Evolutionary conservation across 2,113 vertebrate species (phyloP), one percentile per base, ranked within the genome.

Genomic region (Psilopsiagon aurifrons): DNA sequence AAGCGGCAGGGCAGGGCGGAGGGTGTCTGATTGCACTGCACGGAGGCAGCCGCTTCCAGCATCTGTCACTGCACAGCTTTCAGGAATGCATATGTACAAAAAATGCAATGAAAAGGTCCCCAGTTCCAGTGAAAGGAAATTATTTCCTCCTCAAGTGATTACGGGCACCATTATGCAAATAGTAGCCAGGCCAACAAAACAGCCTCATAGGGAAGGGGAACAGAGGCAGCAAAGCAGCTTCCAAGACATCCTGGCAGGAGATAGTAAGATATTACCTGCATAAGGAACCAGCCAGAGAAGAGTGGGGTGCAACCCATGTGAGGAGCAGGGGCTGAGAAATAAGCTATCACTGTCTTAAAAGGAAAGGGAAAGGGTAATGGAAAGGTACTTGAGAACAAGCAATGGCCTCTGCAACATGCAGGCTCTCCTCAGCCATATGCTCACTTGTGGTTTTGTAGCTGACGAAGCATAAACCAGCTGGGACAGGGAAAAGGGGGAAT

Each of bases 111-210:
- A 74, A 86, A 86, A 96, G 54, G 82, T 88, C 60, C 77, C 74
- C 75, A 63, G 79, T 62, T 85, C 90, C 92, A 88, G 51, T 19
- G 64, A 80, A 83, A 93, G 93, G 94, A 95, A 96, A 90, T 90
- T 0, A 80, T 83, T 88, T 92, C 71, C 93, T 90, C 62, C 82
- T 70, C 63, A 14, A 88, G 85, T 37, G 79, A 88, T 96, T 84
- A 93, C 59, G 83, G 87, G 71, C 85, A 96, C 23, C 85, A 33
- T 88, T 86, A 83, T 67, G 64, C 59, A 94, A 94, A 96, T 90
- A 90, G 86, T 3, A 15, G 82, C 63, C 90, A 59, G 68, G 71
- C 91, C 77, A 93, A 88, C 84, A 83, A 74, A 93, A 63, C 41
- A 1, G 67, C 33, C 57, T 91, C 75, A 1, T 31, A 49, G 52